Evolutionary conservation across 2,113 vertebrate genomes (phyloP).

Genomic region (Albula goreensis): DNA sequence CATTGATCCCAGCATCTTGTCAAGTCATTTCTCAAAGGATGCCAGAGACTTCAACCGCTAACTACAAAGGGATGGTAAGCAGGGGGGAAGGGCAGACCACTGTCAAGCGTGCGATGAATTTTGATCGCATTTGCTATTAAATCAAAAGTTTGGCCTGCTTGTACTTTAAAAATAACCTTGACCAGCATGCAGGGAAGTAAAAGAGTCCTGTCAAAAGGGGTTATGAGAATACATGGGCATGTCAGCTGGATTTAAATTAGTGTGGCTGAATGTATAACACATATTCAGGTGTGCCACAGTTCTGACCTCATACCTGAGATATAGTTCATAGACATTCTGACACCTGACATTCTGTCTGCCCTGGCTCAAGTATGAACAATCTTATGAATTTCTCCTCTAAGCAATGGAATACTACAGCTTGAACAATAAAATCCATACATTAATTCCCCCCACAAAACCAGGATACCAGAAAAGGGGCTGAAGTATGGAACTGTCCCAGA

Average conservation of each 20-base stretch:
- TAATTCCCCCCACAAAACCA: too few species aligned
- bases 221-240: background rate
- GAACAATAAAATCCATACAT: too few species aligned
- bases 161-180: background rate
- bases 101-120: background rate
- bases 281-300: too few species aligned
- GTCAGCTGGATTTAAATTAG: background rate
- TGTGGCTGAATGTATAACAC: background rate
- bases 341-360: too few species aligned
- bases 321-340: background rate
- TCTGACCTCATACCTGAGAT: background rate
- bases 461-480: too few species aligned
- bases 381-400: too few species aligned
- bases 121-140: background rate
- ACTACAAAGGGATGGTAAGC: slow-evolving; percentile 8
- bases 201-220: background rate
- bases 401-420: too few species aligned
- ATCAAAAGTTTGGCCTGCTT: background rate
- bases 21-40: slow-evolving; percentile 23
- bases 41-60: background rate
- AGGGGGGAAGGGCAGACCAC: background rate
- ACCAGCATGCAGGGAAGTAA: background rate
- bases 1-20: slow-evolving; percentile 17
- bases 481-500: too few species aligned
- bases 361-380: too few species aligned